Base-by-base conservation (phyloP, 2,113 vertebrate genomes). In the Actenoides hombroni region DNA sequence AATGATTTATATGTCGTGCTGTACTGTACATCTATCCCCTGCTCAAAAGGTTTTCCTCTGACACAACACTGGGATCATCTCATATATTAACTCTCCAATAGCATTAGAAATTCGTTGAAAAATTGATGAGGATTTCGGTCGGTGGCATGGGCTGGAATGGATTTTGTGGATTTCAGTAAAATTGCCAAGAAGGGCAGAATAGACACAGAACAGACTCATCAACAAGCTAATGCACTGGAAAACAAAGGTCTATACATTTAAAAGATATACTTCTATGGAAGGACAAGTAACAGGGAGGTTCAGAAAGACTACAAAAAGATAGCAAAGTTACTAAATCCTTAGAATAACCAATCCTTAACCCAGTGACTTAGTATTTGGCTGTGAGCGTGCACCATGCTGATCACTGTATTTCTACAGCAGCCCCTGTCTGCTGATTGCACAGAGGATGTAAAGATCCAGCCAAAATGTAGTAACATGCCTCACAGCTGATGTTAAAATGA, bases 1-100 rank as follows among this genome's bases (percentile, higher is more conserved):
- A 98, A 97, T 98, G 97, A 98, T 98, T 98, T 98, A 98, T 97
- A 97, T 5, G 6, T 88, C 20, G 1, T 2, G 16, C 96, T 0
- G 1, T 84, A 78, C 90, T 68, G 88, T 97, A 98, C 97, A 98
- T 98, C 94, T 97, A 97, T 98, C 96, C 96, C 95, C 91, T 97
- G 90, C 91, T 98, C 97, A 95, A 97, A 98, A 98, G 97, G 91
- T 87, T 98, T 98, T 77, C 95, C 87, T 98, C 97, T 97, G 97
- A 98, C 97, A 98, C 96, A 98, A 98, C 92, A 95, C 90, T 51
- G 84, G 91, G 93, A 98, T 97, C 94, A 87, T 97, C 96, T 95
- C 94, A 95, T 96, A 97, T 95, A 97, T 96, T 98, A 95, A 88
- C 92, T 90, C 95, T 92, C 94, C 2, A 21, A 84, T 92, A 49